A percentile compares a stretch with the other conserved stretches of the same genome.
Conservation (phyloP, 2,797 vertebrate genomes). For the Hydrolagus colliei region DNA sequence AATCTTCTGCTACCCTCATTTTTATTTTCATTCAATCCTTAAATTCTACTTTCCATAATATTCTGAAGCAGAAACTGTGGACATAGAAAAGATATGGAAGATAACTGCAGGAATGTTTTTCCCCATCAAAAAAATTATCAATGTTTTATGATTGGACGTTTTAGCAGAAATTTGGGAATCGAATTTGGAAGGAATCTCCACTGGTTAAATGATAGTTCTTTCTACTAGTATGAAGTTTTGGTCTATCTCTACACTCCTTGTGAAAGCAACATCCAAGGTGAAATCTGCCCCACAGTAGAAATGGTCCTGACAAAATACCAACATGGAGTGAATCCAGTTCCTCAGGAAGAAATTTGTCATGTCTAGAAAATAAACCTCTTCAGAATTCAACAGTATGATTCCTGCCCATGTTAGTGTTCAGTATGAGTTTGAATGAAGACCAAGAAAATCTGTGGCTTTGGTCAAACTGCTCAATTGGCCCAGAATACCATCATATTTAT, state of each 20-base stretch:
- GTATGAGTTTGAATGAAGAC: neutral
- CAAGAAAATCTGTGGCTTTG: neutral
- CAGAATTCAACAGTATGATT: neutral
- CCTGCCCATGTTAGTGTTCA: neutral
- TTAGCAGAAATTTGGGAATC: neutral
- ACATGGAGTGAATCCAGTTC: neutral
- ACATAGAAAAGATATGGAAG: neutral
- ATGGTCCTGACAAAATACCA: neutral
- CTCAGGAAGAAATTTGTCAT: neutral
- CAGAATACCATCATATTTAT: neutral
- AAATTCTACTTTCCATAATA: neutral
- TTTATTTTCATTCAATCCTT: neutral
- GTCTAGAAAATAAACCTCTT: neutral
- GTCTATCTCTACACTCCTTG: neutral
- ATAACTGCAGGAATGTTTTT: neutral
- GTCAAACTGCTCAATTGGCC: neutral
- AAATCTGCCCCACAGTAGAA: neutral
- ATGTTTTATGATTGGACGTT: neutral
- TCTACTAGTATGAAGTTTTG: neutral
- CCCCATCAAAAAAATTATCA: neutral
- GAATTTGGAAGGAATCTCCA: neutral
- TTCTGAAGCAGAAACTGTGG: neutral
- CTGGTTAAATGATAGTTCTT: neutral
- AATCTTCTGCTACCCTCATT: neutral
- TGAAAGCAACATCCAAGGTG: neutral